Evolutionary conservation across 2,797 vertebrate genomes (phyloP).

Genomic region (Cossypha niveicapilla): DNA sequence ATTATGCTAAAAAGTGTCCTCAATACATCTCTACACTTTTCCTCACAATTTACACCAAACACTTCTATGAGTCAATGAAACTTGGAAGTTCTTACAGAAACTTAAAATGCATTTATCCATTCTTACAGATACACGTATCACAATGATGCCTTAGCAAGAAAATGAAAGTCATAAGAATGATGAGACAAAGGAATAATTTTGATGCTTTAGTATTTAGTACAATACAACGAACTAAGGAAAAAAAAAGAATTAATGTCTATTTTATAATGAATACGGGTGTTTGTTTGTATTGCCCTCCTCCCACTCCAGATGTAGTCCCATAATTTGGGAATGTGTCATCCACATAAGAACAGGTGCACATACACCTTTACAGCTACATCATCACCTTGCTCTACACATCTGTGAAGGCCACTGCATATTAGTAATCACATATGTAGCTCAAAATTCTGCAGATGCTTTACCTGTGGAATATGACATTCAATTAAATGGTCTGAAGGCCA

Average conservation of each 20-base stretch:
- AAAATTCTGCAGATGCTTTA: constrained; percentile 7
- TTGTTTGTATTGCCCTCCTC: neutral
- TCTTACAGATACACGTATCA: rapidly evolving
- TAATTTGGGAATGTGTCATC: neutral
- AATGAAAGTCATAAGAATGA: neutral
- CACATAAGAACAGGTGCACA: neutral
- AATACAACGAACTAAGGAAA: neutral
- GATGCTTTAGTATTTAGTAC: neutral
- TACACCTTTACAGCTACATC: neutral
- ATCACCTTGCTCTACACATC: neutral
- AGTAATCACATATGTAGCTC: neutral
- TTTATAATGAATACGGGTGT: neutral
- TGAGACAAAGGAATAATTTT: neutral
- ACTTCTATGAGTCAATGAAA: neutral
- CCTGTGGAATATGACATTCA: neutral
- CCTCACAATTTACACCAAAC: neutral
- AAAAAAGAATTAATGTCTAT: neutral
- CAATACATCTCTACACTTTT: neutral
- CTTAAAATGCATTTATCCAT: neutral
- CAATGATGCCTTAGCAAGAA: neutral
- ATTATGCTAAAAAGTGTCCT: neutral
- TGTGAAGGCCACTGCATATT: neutral
- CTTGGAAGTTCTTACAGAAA: neutral
- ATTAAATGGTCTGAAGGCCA: neutral
- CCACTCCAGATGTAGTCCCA: neutral